Percentiles rank a stretch among this genome's conserved stretches.
Conservation (phyloP, 2,797 vertebrate genomes). For the Ctenopoma multispine region DNA sequence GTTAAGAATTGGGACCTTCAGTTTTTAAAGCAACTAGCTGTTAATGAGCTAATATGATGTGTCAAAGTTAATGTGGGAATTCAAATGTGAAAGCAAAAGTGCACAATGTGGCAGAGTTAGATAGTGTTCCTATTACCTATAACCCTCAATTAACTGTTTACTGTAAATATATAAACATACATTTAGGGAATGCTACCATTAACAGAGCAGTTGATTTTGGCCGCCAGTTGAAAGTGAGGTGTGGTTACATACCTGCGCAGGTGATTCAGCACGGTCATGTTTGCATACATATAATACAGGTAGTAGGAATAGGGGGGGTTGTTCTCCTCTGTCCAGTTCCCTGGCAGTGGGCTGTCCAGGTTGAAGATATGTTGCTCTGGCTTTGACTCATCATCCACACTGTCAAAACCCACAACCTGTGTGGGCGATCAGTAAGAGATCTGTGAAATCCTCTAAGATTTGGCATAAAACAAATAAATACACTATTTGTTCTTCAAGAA, state of each 20-base stretch:
- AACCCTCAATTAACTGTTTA: no score
- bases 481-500: neutral
- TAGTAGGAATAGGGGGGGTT: slow-evolving; percentile 99
- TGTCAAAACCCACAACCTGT: slow-evolving; percentile 97
- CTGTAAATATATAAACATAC: neutral
- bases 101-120: no score
- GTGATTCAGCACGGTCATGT: slow-evolving; percentile 97
- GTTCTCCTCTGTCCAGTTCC: slow-evolving; percentile 92
- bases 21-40: no score
- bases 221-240: neutral
- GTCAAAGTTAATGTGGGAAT: no score
- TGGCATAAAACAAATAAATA: neutral
- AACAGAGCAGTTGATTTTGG: neutral
- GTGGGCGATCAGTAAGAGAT: slow-evolving; percentile 8
- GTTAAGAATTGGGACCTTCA: no score
- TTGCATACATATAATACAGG: slow-evolving; percentile 97
- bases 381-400: slow-evolving; percentile 98
- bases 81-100: no score
- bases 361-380: slow-evolving; percentile 98
- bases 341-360: slow-evolving; percentile 93
- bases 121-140: no score
- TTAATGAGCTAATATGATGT: no score
- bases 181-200: neutral
- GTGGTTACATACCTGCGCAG: slow-evolving; percentile 89
- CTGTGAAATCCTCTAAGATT: neutral